Base-by-base conservation (phyloP, 2,888 invertebrate genomes). In the Cephus sareptanus region DNA sequence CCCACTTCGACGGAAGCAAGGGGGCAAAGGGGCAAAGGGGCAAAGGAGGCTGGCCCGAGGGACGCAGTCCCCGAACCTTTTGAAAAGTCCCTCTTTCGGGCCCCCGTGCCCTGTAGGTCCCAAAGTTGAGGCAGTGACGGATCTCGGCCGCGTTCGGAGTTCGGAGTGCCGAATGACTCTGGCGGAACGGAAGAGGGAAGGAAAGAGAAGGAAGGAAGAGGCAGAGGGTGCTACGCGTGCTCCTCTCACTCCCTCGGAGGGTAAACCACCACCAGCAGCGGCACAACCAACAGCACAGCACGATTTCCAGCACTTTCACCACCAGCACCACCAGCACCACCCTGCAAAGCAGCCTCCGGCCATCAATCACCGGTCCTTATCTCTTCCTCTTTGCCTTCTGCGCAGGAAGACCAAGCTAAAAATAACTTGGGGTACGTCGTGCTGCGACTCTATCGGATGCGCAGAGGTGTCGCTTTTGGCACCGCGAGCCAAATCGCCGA, bases 281-380 rank as follows among this genome's bases (percentile, higher is more conserved):
- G 11, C 35, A 69, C 13, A 13, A 37, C 4, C 37, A 37, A 4
- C 37, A 12, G 37, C 37, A 37, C 13, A 37, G 37, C 37, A 13
- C 37, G 13, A 13, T 37, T 37, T 13, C 37, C 37, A 37, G 3
- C 37, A 37, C 13, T 35, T 35, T 35, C 35, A 35, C 37, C 37
- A 37, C 4, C 37, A 37, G 15, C 35, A 35, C 37, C 37, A 37
- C 4, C 37, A 37, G 15, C 37, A 40, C 15, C 70, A 70, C 70
- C 70, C 73, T 73, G 73, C 23, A 2, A 30, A 76, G 74, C 85
- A 84, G 83, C 78, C 83, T 79, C 81, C 82, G 79, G 82, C 83
- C 83, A 79, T 79, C 79, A 75, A 79, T 79, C 79, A 79, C 74
- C 75, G 34, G n/a, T 69, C 69, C 79, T 79, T 79, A 79, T 79